Conservation (phyloP, 1,140 invertebrate species). For the Pseudomyrmex cubaensis region DNA sequence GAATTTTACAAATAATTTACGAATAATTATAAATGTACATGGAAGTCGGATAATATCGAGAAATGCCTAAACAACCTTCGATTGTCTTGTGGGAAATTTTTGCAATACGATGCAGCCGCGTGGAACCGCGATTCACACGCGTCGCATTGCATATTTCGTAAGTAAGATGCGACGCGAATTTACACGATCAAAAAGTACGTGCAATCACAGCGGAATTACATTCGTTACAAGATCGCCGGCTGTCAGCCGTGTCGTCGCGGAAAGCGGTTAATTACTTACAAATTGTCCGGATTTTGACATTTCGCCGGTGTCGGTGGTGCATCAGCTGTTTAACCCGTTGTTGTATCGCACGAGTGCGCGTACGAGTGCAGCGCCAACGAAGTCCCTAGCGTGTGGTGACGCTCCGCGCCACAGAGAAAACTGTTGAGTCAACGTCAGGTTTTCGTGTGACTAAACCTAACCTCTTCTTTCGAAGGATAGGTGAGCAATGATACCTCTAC, state of each 20-base stretch:
- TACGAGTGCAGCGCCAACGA: conserved; percentile 57
- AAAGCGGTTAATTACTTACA: conserved; percentile 78
- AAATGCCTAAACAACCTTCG: not conserved
- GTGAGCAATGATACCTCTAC: not conserved
- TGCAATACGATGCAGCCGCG: conserved; percentile 23
- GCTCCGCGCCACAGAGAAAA: conserved; percentile 72
- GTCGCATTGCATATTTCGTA: not conserved
- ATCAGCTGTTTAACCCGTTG: conserved; percentile 83
- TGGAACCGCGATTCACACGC: not conserved
- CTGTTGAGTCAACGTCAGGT: conserved; percentile 80
- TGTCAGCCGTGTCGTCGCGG: not conserved
- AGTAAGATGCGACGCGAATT: not conserved
- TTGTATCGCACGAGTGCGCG: conserved; percentile 70
- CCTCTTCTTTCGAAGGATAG: conserved; percentile 59
- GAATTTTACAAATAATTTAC: not conserved
- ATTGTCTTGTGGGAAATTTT: conserved; percentile 56
- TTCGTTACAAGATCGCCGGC: not conserved
- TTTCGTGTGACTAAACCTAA: conserved; percentile 64
- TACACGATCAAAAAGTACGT: not conserved
- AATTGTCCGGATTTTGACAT: conserved; percentile 85
- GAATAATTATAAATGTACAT: conserved; percentile 5
- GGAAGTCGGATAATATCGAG: not conserved
- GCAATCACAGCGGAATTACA: not conserved
- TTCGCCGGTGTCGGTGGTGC: conserved; percentile 82
- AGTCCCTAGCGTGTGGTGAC: conserved; percentile 75